phyloP scores from a whole-genome alignment of 1,140 invertebrate species.

The Brevipalpus yothersi region DNA sequence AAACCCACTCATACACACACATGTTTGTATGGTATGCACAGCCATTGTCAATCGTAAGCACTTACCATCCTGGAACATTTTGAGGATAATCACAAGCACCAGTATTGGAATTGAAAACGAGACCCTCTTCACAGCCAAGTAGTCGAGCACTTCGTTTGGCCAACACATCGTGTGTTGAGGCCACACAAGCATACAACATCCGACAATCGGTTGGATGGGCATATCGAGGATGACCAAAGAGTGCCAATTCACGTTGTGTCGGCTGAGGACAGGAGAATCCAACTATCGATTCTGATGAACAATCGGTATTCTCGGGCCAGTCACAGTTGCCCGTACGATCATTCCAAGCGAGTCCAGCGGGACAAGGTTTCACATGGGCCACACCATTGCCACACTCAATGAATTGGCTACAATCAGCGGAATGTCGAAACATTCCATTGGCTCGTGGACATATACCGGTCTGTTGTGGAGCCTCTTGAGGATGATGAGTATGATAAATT shows the following conservation, averaged over 20 bases:
- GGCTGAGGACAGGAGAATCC: slow-evolving; percentile 51
- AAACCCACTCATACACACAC: no score
- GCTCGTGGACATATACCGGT: slow-evolving; percentile 29
- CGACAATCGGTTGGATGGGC: slow-evolving; percentile 54
- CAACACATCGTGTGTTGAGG: slow-evolving; percentile 7
- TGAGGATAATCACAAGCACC: slow-evolving; percentile 58
- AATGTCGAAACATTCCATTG: slow-evolving; percentile 47
- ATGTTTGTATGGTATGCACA: no score
- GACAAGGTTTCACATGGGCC: slow-evolving; percentile 48
- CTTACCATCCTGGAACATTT: slow-evolving; percentile 35
- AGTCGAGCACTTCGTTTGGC: slow-evolving; percentile 34
- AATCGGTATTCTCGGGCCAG: slow-evolving; percentile 77
- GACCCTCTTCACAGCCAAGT: slow-evolving; percentile 56
- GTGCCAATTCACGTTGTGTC: slow-evolving; percentile 23
- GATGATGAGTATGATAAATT: not conserved
- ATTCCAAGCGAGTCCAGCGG: slow-evolving; percentile 54
- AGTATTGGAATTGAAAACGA: slow-evolving; percentile 52
- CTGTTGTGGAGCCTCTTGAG: slow-evolving; percentile 7
- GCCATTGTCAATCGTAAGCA: not conserved
- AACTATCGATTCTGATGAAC: slow-evolving; percentile 40
- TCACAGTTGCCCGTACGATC: slow-evolving; percentile 66
- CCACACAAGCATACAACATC: slow-evolving; percentile 55
- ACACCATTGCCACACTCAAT: slow-evolving; percentile 68
- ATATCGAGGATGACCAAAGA: slow-evolving; percentile 38
- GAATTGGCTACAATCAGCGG: slow-evolving; percentile 53